These are phyloP conservation scores for Orius laevigatus DNA, from an alignment of 1,140 invertebrate species.

Conservation along the genomic window DNA sequence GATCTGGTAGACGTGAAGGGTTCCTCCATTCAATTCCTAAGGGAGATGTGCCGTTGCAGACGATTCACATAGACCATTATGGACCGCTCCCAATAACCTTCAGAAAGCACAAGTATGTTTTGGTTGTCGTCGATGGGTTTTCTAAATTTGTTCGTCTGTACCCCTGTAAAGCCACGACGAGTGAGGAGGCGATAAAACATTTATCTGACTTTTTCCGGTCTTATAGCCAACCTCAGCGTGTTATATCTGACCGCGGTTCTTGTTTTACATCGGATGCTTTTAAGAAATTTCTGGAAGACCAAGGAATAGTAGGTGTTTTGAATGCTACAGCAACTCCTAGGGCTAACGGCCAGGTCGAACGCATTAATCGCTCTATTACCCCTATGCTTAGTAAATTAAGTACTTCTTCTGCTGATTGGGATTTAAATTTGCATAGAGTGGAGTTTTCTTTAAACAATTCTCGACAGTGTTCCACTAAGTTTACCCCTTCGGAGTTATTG, in stretches of 20 bases:
- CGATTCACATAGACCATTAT: conserved; percentile 21
- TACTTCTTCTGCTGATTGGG: no score
- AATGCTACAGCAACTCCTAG: conserved; percentile 14
- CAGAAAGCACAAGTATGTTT: conserved; percentile 22
- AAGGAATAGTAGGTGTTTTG: conserved; percentile 15
- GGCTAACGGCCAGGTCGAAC: conserved; percentile 21
- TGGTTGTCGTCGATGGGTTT: conserved; percentile 21
- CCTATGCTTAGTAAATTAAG: background rate
- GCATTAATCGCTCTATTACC: conserved; percentile 23
- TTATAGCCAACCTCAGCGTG: conserved; percentile 24
- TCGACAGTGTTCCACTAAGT: conserved; percentile 8
- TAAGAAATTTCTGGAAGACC: conserved; percentile 20
- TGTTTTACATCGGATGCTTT: conserved; percentile 23
- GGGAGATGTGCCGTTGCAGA: conserved; percentile 21
- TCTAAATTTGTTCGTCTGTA: conserved; percentile 21
- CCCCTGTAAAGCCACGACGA: conserved; percentile 17
- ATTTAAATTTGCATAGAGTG: background rate
- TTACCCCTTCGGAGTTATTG: conserved; percentile 15
- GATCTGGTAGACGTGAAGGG: conserved; percentile 28
- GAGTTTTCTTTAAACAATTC: conserved; percentile 18
- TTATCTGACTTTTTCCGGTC: conserved; percentile 17
- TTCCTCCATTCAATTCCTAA: conserved; percentile 22
- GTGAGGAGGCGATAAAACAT: conserved; percentile 17
- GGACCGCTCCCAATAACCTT: conserved; percentile 20
- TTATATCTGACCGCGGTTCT: conserved; percentile 4